Conservation (phyloP, 1,140 invertebrate species). For the Manduca sexta region DNA sequence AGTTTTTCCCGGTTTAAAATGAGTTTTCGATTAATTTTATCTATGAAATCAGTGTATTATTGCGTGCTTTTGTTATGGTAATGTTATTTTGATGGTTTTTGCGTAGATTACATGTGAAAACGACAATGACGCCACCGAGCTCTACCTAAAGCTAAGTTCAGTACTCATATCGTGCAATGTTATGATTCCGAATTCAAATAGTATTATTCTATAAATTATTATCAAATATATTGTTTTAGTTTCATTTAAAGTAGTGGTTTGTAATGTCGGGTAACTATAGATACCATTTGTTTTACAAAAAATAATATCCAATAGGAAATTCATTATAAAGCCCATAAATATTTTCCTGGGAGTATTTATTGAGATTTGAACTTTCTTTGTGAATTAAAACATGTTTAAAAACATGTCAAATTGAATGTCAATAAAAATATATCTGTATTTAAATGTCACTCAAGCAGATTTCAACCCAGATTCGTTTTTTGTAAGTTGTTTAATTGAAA, state of each 20-base stretch:
- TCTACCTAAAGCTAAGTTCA: slow-evolving; percentile 50
- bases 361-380: no score
- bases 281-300: background rate
- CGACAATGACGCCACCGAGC: slow-evolving; percentile 29
- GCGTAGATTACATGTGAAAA: slow-evolving; percentile 24
- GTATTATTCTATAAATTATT: slow-evolving; percentile 1
- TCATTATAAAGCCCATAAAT: no score
- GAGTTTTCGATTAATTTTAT: slow-evolving; percentile 27
- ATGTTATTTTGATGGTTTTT: slow-evolving; percentile 8
- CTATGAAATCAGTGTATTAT: slow-evolving; percentile 32
- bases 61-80: slow-evolving; percentile 17
- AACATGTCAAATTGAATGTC: no score
- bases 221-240: no score
- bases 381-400: no score
- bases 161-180: slow-evolving; percentile 17
- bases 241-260: no score
- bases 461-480: no score
- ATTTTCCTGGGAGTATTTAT: no score
- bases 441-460: no score
- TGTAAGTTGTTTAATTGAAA: no score
- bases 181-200: slow-evolving; percentile 27
- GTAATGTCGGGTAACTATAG: background rate
- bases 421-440: no score
- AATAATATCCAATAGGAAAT: no score
- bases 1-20: slow-evolving; percentile 49